Evolutionary conservation across 2,888 invertebrate genomes (phyloP).

Genomic region (Polymixis flavicincta): DNA sequence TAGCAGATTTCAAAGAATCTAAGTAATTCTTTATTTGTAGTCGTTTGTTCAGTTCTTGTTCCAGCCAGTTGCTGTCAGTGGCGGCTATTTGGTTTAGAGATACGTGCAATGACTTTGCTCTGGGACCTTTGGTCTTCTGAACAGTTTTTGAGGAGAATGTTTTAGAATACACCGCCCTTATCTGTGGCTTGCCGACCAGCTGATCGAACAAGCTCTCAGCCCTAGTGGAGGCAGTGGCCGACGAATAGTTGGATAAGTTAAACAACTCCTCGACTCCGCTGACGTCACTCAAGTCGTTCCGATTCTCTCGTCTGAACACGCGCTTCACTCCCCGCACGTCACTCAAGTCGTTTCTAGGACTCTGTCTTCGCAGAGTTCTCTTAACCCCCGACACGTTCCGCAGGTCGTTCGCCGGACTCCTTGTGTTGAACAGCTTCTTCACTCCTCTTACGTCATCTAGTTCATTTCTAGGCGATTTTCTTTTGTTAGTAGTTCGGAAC

Average conservation of each 20-base stretch:
- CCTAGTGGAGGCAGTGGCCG: constrained; percentile 46
- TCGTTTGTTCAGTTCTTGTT: constrained; percentile 73
- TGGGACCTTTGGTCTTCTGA: constrained; percentile 62
- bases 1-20: constrained; percentile 57
- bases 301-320: constrained; percentile 70
- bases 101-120: constrained; percentile 71
- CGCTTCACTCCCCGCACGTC: constrained; percentile 80
- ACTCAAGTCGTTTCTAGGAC: constrained; percentile 78
- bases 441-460: constrained; percentile 82
- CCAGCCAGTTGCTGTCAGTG: constrained; percentile 79
- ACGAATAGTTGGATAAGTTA: constrained; percentile 69
- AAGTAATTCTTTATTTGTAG: constrained; percentile 59
- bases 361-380: constrained; percentile 66
- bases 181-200: constrained; percentile 75
- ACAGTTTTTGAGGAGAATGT: constrained; percentile 71
- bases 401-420: constrained; percentile 78
- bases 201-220: constrained; percentile 77
- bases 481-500: constrained; percentile 65
- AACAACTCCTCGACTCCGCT: constrained; percentile 84
- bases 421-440: constrained; percentile 74
- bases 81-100: constrained; percentile 72
- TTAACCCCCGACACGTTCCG: constrained; percentile 82
- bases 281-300: constrained; percentile 71
- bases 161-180: constrained; percentile 78
- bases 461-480: constrained; percentile 78